Conservation (phyloP, 2,888 invertebrate genomes). For the Acleris cristana region DNA sequence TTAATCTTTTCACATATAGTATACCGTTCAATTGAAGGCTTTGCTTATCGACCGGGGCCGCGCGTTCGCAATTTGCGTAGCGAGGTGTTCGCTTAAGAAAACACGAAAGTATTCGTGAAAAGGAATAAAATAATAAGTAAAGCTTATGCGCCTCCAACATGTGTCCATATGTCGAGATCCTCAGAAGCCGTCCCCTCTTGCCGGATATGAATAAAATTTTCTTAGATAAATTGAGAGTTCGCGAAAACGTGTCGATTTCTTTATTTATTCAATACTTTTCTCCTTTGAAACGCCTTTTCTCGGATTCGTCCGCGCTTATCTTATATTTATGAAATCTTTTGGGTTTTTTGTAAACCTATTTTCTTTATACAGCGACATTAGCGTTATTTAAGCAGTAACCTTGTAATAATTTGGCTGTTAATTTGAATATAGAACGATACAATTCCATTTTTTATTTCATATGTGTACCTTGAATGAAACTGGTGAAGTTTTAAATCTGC, state of each 20-base stretch:
- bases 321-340: slow-evolving; percentile 73
- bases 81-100: slow-evolving; percentile 37
- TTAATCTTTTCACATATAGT: slow-evolving; percentile 67
- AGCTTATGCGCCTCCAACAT: slow-evolving; percentile 64
- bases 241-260: slow-evolving; percentile 80
- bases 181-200: slow-evolving; percentile 68
- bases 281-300: slow-evolving; percentile 71
- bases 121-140: slow-evolving; percentile 62
- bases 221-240: slow-evolving; percentile 78
- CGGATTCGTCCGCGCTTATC: slow-evolving; percentile 70
- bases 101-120: slow-evolving; percentile 34
- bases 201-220: slow-evolving; percentile 78
- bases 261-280: slow-evolving; percentile 80
- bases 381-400: slow-evolving; percentile 37
- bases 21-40: slow-evolving; percentile 33
- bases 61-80: slow-evolving; percentile 35
- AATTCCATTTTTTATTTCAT: no score
- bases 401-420: slow-evolving; percentile 11
- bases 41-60: slow-evolving; percentile 25
- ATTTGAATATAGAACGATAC: no score
- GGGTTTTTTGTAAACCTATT: slow-evolving; percentile 61
- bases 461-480: no score
- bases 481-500: no score
- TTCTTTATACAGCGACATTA: slow-evolving; percentile 55
- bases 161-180: slow-evolving; percentile 69